A percentile compares a stretch with the other conserved stretches of the same genome.
Evolutionary conservation across 2,888 invertebrate genomes (phyloP).

Genomic region (Philaethria dido): DNA sequence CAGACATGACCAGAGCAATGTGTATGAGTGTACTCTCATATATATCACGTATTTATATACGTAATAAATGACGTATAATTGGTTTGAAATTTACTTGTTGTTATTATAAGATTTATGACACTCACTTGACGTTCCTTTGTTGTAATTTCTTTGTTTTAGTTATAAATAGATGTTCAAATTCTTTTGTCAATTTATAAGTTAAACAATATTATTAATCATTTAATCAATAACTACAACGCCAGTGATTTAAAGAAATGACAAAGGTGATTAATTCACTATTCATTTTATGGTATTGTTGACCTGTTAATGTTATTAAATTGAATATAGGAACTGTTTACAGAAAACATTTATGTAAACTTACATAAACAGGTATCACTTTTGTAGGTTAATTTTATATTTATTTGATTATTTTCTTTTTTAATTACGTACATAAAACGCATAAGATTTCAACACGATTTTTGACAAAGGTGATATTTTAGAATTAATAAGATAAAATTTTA

Average conservation of each 20-base stretch:
- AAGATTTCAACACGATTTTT: too few species aligned
- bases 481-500: too few species aligned
- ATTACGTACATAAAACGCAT: too few species aligned
- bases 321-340: neutral
- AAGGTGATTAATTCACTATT: neutral
- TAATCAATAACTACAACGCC: neutral
- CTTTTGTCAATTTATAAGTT: neutral
- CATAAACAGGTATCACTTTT: too few species aligned
- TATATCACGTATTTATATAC: too few species aligned
- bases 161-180: neutral
- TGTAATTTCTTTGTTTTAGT: neutral
- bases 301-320: neutral
- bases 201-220: neutral
- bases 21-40: too few species aligned
- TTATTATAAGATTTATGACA: neutral
- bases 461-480: too few species aligned
- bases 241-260: neutral
- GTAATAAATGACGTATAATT: neutral
- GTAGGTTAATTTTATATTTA: too few species aligned
- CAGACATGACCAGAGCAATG: constrained; percentile 4
- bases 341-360: too few species aligned
- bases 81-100: neutral
- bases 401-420: too few species aligned
- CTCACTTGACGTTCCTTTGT: neutral
- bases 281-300: neutral